Percentiles rank a stretch among this genome's conserved stretches.
These are phyloP conservation scores for Brachionus angularis DNA, from an alignment of 1,140 invertebrate genomes.

Conservation along the genomic window DNA sequence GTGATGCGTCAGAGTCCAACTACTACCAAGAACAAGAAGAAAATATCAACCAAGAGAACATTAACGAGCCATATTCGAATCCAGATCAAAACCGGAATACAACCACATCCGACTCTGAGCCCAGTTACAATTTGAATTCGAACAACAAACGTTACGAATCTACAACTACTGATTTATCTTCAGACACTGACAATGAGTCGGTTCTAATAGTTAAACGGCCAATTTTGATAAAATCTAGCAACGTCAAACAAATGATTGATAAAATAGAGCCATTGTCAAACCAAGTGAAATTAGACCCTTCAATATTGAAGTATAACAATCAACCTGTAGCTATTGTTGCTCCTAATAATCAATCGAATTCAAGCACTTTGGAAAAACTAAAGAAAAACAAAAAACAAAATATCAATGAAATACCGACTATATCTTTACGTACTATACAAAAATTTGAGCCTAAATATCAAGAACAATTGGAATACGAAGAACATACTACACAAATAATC, in stretches of 20 bases:
- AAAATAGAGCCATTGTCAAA: not conserved
- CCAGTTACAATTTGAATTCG: too few relatives aligned
- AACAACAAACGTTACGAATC: too few relatives aligned
- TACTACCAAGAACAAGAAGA: not conserved
- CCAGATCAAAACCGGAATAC: too few relatives aligned
- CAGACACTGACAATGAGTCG: too few relatives aligned
- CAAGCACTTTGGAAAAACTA: conserved; percentile 22
- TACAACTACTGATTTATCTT: too few relatives aligned
- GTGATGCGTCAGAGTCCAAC: not conserved
- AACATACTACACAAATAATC: too few relatives aligned
- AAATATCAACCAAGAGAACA: not conserved
- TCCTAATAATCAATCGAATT: conserved; percentile 15
- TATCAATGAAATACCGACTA: not conserved
- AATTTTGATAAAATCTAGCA: not conserved
- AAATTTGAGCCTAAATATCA: not conserved
- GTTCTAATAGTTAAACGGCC: too few relatives aligned
- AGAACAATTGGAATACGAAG: too few relatives aligned
- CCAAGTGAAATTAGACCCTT: not conserved
- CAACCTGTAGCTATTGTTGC: conserved; percentile 38
- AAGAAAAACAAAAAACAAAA: conserved; percentile 8
- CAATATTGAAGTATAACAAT: conserved; percentile 2
- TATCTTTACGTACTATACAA: not conserved
- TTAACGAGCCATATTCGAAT: too few relatives aligned
- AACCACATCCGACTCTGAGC: too few relatives aligned
- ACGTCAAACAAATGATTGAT: too few relatives aligned